Conservation (phyloP, 2,888 invertebrate species). For the Aricia artaxerxes region DNA sequence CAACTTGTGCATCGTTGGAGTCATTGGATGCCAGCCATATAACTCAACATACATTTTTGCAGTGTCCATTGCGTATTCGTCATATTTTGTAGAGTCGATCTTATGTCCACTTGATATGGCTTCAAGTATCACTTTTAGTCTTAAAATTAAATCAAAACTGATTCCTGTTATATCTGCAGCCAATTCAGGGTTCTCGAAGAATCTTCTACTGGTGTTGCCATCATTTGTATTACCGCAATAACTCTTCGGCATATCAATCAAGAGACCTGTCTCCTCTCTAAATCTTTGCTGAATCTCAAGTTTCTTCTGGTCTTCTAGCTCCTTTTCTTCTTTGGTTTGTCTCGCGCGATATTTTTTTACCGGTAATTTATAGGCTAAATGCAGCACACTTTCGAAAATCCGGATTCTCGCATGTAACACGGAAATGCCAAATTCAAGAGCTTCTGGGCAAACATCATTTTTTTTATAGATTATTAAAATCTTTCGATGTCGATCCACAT, state of each 20-base stretch:
- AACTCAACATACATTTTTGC: conserved; percentile 47
- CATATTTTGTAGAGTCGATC: conserved; percentile 39
- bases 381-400: conserved; percentile 40
- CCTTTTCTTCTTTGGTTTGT: conserved; percentile 39
- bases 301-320: conserved; percentile 43
- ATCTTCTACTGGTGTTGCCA: conserved; percentile 49
- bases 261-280: too few species aligned
- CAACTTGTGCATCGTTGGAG: conserved; percentile 49
- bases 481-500: conserved; percentile 47
- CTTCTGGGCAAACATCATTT: too few species aligned
- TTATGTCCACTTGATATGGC: conserved; percentile 44
- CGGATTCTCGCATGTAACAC: conserved; percentile 46
- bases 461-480: too few species aligned
- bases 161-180: conserved; percentile 48
- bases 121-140: conserved; percentile 45
- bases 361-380: conserved; percentile 40
- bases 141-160: conserved; percentile 42
- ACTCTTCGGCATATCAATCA: too few species aligned
- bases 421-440: conserved; percentile 47
- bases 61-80: conserved; percentile 43
- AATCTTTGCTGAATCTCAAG: too few species aligned
- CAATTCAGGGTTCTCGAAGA: conserved; percentile 47
- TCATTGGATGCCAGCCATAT: conserved; percentile 49
- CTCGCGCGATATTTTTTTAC: conserved; percentile 42
- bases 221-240: conserved; percentile 40